Evolutionary conservation across 2,113 vertebrate genomes (phyloP), one percentile per base, ranked within the genome.

Genomic region (Cebidichthys violaceus): DNA sequence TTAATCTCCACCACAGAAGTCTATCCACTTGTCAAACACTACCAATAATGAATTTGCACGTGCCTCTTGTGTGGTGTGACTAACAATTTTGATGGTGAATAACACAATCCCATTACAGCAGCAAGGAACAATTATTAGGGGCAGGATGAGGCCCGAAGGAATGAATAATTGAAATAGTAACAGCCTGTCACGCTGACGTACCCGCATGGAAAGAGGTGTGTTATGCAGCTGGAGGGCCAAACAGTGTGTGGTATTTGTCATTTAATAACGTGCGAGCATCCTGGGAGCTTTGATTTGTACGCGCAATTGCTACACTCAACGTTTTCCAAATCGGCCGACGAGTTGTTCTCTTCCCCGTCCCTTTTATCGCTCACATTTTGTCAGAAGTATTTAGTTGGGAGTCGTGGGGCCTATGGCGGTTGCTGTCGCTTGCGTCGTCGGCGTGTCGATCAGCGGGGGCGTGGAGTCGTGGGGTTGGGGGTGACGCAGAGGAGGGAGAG

Each of bases 401-500:
- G 68, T 62, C 27, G 54, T 27, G 70, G 70, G 86, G 71, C 79
- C 72, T 37, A 67, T 85, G 81, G 81, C 74, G 81, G 86, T 74
- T 76, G 80, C 76, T 74, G 75, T 87, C 81, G 67, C 78, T 88
- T 71, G 41, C 20, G 29, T 82, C 27, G n/a, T 85, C 68, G 9
- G 67, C 61, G 66, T 76, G 72, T 90, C 81, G 82, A 64, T 88
- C 70, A 24, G 62, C 15, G 14, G n/a, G n/a, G 37, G 72, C 47
- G 74, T 50, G 76, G 89, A 86, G 75, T 85, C 62, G 79, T 67
- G 75, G 75, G 74, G 62, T 81, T 29, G 69, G 13, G 54, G 75
- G 75, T 80, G 88, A 60, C 22, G 60, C 87, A 75, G 82, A 87
- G 72, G 86, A 76, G 81, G 55, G 84, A 88, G 81, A 79, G 81